Base-by-base conservation (phyloP, 2,797 vertebrate species). In the Choloepus didactylus region DNA sequence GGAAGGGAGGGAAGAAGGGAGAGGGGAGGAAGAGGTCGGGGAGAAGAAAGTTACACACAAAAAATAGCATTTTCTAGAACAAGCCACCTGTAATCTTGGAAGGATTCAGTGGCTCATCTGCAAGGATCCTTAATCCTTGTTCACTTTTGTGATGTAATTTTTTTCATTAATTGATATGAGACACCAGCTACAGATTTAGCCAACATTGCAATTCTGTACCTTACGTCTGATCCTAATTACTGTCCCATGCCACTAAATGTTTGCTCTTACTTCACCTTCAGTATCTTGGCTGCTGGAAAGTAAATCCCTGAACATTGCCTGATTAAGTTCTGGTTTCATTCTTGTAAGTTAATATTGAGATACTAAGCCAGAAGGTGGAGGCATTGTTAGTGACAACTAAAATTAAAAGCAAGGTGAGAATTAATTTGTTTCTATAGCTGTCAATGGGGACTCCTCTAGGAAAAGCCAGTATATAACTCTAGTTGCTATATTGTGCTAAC, bases 261-360 rank as follows among this genome's bases (percentile, higher is more conserved):
- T 98, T 96, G 85, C 77, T 96, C 93, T 97, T 86, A 70, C 72
- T 67, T 97, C 92, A 97, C 93, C 95, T 97, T 97, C 85, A 83
- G 5, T 90, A 95, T 96, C 90, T 97, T 93, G 72, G 87, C 89
- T 95, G 56, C 64, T 94, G 73, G 49, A 94, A 96, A 67, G 70
- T 88, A 95, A 97, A 98, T 95, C 69, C 67, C 70, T 88, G 96
- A 97, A 91, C 89, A 89, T 84, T 89, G 83, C 54, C 81, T 97
- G 29, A 3, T 82, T 86, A 62, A 95, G 86, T 81, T 97, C 94
- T 95, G 93, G 56, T 94, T 97, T 93, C 94, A 94, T 95, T 82
- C 77, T 29, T 69, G 51, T 93, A 95, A 96, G 88, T 87, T 96
- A 98, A 96, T 96, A 97, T 92, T 95, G 62, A 89, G 49, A 93